Conservation (phyloP, 2,113 vertebrate genomes). For the Lynx canadensis region DNA sequence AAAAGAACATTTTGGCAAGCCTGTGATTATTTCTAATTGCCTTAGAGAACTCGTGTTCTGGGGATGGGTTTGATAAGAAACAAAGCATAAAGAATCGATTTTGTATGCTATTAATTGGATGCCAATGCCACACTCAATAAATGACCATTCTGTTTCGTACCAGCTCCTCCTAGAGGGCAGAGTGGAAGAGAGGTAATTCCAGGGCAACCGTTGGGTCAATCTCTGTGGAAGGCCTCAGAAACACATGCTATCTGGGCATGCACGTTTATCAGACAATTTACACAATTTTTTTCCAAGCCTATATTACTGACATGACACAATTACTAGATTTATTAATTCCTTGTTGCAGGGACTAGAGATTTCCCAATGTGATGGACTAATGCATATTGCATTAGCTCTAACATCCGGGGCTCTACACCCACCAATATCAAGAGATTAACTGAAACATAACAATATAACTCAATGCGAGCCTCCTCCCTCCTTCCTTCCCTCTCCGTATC, state of each 20-base stretch:
- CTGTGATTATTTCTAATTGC: conserved; percentile 85
- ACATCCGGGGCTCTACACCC: conserved; percentile 81
- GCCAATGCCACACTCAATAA: conserved; percentile 83
- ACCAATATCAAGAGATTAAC: conserved; percentile 83
- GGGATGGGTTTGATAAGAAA: conserved; percentile 84
- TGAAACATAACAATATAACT: conserved; percentile 75
- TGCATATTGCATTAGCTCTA: conserved; percentile 74
- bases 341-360: conserved; percentile 81
- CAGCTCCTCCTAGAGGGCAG: conserved; percentile 81
- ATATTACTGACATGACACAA: conserved; percentile 85
- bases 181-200: conserved; percentile 78
- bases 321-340: conserved; percentile 88
- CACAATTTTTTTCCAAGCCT: conserved; percentile 73
- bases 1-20: conserved; percentile 79
- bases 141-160: conserved; percentile 80
- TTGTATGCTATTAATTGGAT: conserved; percentile 83
- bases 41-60: conserved; percentile 84
- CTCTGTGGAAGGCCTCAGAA: conserved; percentile 81
- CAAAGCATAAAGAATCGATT: conserved; percentile 84
- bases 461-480: not conserved
- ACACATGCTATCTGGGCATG: conserved; percentile 83
- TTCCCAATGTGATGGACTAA: conserved; percentile 82
- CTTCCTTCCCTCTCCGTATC: not conserved
- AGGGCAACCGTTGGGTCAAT: conserved; percentile 80
- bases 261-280: conserved; percentile 86